These are phyloP conservation scores for Felis chaus DNA, from an alignment of 2,113 vertebrate species.

Conservation along the genomic window DNA sequence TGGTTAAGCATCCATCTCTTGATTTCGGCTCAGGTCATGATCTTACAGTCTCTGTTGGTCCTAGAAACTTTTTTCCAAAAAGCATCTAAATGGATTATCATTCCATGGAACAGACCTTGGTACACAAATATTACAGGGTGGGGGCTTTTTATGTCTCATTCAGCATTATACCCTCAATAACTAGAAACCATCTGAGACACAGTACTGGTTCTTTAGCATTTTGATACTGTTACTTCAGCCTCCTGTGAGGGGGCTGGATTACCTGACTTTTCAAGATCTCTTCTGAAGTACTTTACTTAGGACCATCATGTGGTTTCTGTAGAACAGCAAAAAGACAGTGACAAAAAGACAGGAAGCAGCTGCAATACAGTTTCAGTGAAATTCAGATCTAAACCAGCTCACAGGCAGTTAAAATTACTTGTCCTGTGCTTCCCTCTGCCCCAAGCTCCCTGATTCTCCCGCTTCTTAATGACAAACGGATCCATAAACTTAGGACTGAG, in stretches of 20 bases:
- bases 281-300: neutral
- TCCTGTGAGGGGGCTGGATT: neutral
- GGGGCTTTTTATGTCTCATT: neutral
- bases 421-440: neutral
- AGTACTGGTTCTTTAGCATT: neutral
- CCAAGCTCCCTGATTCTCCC: too few relatives aligned
- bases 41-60: neutral
- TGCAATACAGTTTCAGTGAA: neutral
- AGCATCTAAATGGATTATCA: neutral
- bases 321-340: neutral
- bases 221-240: neutral
- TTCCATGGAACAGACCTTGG: neutral
- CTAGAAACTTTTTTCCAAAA: neutral
- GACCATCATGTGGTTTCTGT: neutral
- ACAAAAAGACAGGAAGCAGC: neutral
- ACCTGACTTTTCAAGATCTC: neutral
- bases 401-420: neutral
- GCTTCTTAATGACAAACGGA: neutral
- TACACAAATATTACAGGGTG: neutral
- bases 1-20: too few relatives aligned
- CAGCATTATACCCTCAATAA: neutral
- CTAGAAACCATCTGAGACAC: neutral
- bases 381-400: neutral
- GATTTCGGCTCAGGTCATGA: too few relatives aligned
- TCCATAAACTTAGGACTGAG: neutral